Conservation (phyloP, 2,888 invertebrate species). For the Anoplius nigerrimus region DNA sequence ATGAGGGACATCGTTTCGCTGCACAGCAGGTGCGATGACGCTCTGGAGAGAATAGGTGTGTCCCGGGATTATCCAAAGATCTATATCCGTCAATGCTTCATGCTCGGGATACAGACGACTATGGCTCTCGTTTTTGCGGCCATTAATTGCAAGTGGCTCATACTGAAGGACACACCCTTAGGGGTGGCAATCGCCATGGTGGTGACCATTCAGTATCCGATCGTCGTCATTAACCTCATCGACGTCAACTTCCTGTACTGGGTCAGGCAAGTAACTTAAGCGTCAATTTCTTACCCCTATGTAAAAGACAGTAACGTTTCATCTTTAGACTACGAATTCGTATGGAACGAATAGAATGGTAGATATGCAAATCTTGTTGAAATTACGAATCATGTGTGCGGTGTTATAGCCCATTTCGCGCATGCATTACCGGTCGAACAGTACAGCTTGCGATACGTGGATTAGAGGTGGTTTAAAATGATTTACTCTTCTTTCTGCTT, state of each 20-base stretch:
- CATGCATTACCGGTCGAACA: no score
- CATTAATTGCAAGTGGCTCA: neutral
- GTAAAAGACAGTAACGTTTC: no score
- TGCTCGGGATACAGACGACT: neutral
- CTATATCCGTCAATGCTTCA: constrained; percentile 20
- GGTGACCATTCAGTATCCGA: constrained; percentile 30
- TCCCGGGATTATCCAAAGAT: constrained; percentile 33
- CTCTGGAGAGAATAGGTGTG: constrained; percentile 47
- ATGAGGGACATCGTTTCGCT: constrained; percentile 2
- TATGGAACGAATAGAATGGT: no score
- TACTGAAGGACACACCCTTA: neutral
- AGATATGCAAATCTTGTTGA: no score
- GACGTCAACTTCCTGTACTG: constrained; percentile 46
- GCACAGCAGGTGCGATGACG: constrained; percentile 37
- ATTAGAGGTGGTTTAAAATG: no score
- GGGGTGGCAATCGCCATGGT: constrained; percentile 10
- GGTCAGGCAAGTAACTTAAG: constrained; percentile 50
- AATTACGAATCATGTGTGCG: no score
- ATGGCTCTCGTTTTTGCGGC: neutral
- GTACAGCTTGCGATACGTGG: no score
- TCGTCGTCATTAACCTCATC: constrained; percentile 25
- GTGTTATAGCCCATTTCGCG: no score
- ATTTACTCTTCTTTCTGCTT: neutral
- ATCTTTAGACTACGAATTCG: no score
- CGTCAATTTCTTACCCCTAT: no score